Percentiles rank a stretch among this genome's conserved stretches.
These are phyloP conservation scores for Plestiodon gilberti DNA, from an alignment of 2,113 vertebrate species.

Conservation along the genomic window DNA sequence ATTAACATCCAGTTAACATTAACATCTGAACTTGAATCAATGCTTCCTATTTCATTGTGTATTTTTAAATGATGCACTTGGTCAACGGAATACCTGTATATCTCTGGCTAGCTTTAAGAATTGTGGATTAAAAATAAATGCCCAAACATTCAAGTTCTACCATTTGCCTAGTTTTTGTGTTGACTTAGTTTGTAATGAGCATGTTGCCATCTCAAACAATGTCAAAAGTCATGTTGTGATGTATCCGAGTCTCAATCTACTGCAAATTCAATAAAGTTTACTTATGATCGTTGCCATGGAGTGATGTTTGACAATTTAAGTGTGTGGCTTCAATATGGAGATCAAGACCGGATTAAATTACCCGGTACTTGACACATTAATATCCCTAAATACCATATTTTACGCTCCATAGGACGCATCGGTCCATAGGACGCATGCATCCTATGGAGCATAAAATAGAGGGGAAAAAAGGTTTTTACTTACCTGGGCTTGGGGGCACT, in stretches of 20 bases:
- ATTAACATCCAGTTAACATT: background rate
- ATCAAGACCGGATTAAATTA: background rate
- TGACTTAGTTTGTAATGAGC: background rate
- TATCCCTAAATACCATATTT: background rate
- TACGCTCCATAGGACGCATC: too few relatives aligned
- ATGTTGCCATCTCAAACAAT: background rate
- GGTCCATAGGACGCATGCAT: too few relatives aligned
- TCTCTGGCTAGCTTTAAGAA: background rate
- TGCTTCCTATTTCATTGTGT: background rate
- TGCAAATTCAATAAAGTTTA: slow-evolving; percentile 42
- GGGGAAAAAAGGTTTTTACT: too few relatives aligned
- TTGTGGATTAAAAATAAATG: background rate
- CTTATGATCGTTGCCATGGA: background rate
- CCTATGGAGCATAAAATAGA: too few relatives aligned
- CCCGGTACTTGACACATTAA: too few relatives aligned
- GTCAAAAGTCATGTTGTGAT: background rate
- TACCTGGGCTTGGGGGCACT: too few relatives aligned
- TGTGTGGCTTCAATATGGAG: background rate
- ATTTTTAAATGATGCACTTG: background rate
- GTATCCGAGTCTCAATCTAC: background rate
- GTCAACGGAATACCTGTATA: background rate
- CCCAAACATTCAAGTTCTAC: background rate
- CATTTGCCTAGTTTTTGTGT: background rate
- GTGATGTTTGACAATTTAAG: background rate
- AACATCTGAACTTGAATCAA: background rate